A percentile compares a stretch with the other conserved stretches of the same genome.
These are phyloP conservation scores for Teleiodes luculella DNA, from an alignment of 2,888 invertebrate genomes.

Conservation along the genomic window DNA sequence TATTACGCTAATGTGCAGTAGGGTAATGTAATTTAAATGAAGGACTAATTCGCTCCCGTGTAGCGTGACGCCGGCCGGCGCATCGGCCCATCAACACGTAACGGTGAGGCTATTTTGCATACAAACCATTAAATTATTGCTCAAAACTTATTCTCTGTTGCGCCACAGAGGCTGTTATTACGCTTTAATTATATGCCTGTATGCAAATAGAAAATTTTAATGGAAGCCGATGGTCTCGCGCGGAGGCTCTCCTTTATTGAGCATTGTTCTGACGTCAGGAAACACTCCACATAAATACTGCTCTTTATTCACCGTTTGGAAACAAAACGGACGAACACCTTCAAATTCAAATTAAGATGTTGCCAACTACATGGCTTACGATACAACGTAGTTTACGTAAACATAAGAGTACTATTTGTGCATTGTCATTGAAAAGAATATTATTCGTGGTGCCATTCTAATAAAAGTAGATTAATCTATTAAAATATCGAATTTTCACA, in stretches of 20 bases:
- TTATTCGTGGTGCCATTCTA: too few species aligned
- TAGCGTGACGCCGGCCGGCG: conserved; percentile 73
- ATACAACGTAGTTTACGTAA: too few species aligned
- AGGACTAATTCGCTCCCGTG: conserved; percentile 72
- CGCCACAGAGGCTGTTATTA: conserved; percentile 74
- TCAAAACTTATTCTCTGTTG: conserved; percentile 78
- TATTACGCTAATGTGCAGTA: conserved; percentile 55
- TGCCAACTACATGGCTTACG: too few species aligned
- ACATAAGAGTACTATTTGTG: too few species aligned
- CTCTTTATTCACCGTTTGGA: conserved; percentile 4
- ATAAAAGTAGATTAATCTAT: too few species aligned
- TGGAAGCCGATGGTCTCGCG: conserved; percentile 63
- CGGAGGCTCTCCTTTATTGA: conserved; percentile 55
- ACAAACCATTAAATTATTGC: conserved; percentile 78
- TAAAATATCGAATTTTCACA: neutral
- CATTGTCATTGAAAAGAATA: too few species aligned
- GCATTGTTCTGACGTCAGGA: conserved; percentile 44
- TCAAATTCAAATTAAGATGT: neutral
- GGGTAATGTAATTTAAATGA: conserved; percentile 74
- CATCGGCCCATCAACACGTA: conserved; percentile 74
- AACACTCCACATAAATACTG: conserved; percentile 28
- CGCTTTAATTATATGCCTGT: conserved; percentile 72
- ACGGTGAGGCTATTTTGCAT: conserved; percentile 76
- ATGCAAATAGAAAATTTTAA: conserved; percentile 75
- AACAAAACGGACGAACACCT: neutral